Evolutionary conservation across 1,140 invertebrate genomes (phyloP).

Genomic region (Pseudomyrmex concolor): DNA sequence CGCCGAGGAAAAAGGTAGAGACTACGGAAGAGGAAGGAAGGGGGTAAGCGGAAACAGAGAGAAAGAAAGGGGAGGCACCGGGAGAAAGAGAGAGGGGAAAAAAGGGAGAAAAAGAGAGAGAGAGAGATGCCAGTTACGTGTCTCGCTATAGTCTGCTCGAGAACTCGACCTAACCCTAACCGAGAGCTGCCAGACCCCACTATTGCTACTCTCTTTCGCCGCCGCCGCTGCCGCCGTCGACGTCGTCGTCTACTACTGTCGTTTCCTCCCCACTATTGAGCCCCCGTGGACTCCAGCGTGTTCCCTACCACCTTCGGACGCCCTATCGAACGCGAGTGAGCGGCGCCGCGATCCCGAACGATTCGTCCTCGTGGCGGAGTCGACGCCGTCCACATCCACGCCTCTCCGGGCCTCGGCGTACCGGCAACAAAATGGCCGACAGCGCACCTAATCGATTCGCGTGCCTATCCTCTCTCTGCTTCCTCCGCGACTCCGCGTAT

Average conservation of each 20-base stretch:
- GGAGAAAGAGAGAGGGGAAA: slow-evolving; percentile 11
- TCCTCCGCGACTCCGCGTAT: slow-evolving; percentile 60
- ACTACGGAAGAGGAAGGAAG: background rate
- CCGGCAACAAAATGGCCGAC: slow-evolving; percentile 83
- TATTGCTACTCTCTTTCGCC: slow-evolving; percentile 16
- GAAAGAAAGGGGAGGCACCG: slow-evolving; percentile 28
- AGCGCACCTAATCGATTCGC: slow-evolving; percentile 79
- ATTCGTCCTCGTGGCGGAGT: slow-evolving; percentile 67
- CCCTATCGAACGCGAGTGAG: slow-evolving; percentile 65
- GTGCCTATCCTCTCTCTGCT: slow-evolving; percentile 61
- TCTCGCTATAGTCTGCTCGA: slow-evolving; percentile 68
- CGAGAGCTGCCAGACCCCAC: slow-evolving; percentile 21
- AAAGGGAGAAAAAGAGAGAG: background rate
- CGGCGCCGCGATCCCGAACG: slow-evolving; percentile 55
- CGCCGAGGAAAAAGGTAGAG: slow-evolving; percentile 8
- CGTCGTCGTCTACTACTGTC: slow-evolving; percentile 20
- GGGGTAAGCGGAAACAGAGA: background rate
- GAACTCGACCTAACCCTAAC: slow-evolving; percentile 73
- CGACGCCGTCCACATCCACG: slow-evolving; percentile 75
- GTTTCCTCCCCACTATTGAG: background rate
- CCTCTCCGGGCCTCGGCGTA: slow-evolving; percentile 69
- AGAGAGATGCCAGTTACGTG: slow-evolving; percentile 61
- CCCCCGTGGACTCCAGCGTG: slow-evolving; percentile 1
- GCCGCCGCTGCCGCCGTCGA: slow-evolving; percentile 32
- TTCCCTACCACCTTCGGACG: slow-evolving; percentile 44